Percentiles rank a stretch among this genome's conserved stretches.
Conservation (phyloP, 1,140 invertebrate species). For the Triops longicaudatus region DNA sequence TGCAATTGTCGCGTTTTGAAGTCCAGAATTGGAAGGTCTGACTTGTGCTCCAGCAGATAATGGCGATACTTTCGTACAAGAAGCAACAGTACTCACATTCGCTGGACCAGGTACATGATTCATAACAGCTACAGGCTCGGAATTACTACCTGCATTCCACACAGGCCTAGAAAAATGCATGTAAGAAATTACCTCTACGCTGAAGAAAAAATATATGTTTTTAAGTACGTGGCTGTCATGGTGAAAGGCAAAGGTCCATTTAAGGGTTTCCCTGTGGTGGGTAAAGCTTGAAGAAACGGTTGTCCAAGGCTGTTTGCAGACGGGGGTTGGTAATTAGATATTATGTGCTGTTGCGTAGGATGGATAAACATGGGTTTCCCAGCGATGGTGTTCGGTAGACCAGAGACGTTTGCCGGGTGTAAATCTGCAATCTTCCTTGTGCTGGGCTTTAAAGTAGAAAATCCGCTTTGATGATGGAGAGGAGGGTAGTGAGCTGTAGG, state of each 20-base stretch:
- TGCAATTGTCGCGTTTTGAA: not conserved
- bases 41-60: not conserved
- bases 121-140: not conserved
- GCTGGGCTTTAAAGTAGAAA: not conserved
- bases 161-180: not conserved
- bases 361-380: not conserved
- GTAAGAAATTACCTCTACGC: not conserved
- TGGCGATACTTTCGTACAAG: not conserved
- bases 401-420: not conserved
- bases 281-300: not conserved
- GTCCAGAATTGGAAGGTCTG: not conserved
- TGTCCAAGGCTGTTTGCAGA: not conserved
- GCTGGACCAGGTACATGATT: not conserved
- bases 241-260: not conserved
- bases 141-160: not conserved
- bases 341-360: not conserved
- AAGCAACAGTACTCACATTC: not conserved
- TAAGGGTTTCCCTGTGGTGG: not conserved
- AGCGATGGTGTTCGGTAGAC: not conserved
- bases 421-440: not conserved
- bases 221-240: not conserved
- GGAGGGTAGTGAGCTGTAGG: not conserved
- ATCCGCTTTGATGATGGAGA: not conserved
- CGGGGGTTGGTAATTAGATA: not conserved
- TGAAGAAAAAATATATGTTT: not conserved